Evolutionary conservation across 1,140 invertebrate genomes (phyloP).

Genomic region (Centruroides sculpturatus): DNA sequence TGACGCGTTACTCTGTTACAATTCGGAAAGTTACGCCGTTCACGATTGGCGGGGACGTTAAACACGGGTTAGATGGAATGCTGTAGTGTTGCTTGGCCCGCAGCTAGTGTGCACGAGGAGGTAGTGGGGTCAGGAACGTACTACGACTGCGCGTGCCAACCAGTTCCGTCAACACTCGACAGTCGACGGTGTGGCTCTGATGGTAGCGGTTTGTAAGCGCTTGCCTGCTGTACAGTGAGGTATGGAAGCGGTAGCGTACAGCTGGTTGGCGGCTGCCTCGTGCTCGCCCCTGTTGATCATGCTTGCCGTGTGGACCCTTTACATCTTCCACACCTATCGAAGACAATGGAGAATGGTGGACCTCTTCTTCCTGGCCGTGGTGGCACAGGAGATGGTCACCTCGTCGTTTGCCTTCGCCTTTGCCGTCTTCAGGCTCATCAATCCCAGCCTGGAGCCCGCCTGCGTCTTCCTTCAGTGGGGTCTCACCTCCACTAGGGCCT

Average conservation of each 20-base stretch:
- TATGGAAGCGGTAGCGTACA: conserved; percentile 15
- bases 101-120: too few relatives aligned
- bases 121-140: too few relatives aligned
- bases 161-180: too few relatives aligned
- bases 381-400: conserved; percentile 33
- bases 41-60: too few relatives aligned
- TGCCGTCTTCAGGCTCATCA: conserved; percentile 34
- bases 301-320: conserved; percentile 23
- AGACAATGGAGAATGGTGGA: conserved; percentile 38
- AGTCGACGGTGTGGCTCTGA: too few relatives aligned
- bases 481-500: conserved; percentile 35
- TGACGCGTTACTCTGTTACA: too few relatives aligned
- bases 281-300: conserved; percentile 15
- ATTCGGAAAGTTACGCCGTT: too few relatives aligned
- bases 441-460: conserved; percentile 22
- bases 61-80: too few relatives aligned
- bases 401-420: conserved; percentile 34
- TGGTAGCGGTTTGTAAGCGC: too few relatives aligned
- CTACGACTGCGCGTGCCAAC: too few relatives aligned
- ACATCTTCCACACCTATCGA: conserved; percentile 35
- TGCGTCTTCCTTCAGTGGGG: conserved; percentile 36
- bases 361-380: conserved; percentile 36
- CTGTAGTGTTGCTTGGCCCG: too few relatives aligned
- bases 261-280: conserved; percentile 18
- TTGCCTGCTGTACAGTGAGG: neutral